phyloP scores from a whole-genome alignment of 2,888 invertebrate species.

The Heteromurus nitidus region DNA sequence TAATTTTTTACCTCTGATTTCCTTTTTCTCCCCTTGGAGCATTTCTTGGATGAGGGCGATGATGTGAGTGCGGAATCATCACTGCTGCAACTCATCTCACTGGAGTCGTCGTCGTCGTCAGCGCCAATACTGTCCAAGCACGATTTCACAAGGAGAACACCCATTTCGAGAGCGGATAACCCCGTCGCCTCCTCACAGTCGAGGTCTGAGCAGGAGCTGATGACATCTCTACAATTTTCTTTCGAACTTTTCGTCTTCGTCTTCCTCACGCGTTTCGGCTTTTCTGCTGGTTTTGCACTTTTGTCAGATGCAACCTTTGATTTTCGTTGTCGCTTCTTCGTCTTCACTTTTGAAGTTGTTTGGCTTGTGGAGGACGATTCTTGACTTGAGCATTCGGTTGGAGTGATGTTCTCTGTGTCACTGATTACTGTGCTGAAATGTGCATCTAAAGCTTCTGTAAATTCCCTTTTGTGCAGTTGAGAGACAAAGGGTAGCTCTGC shows the following conservation, averaged over 20 bases:
- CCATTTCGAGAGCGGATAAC: constrained; percentile 51
- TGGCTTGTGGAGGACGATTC: not conserved
- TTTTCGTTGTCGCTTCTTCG: not conserved
- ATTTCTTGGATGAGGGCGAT: constrained; percentile 12
- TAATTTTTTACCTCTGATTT: constrained; percentile 49
- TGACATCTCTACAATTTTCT: not conserved
- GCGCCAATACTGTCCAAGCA: constrained; percentile 41
- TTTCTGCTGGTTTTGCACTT: not conserved
- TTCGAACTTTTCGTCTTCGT: constrained; percentile 9
- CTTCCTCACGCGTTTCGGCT: constrained; percentile 12
- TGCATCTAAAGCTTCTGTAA: not conserved
- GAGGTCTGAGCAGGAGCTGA: not conserved
- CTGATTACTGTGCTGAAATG: constrained; percentile 29
- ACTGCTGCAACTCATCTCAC: constrained; percentile 14
- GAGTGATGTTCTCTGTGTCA: constrained; percentile 44
- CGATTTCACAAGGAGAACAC: constrained; percentile 55
- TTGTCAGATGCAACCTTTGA: not conserved
- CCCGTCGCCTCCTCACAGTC: too few relatives aligned
- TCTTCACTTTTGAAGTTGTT: constrained; percentile 3
- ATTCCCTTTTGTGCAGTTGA: constrained; percentile 15
- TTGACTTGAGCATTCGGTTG: constrained; percentile 15
- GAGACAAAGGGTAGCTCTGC: not conserved
- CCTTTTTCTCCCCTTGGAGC: constrained; percentile 27
- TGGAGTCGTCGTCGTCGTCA: constrained; percentile 28
- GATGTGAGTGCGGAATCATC: constrained; percentile 12